phyloP scores from a whole-genome alignment of 2,797 vertebrate species.

The Notamacropus eugenii region DNA sequence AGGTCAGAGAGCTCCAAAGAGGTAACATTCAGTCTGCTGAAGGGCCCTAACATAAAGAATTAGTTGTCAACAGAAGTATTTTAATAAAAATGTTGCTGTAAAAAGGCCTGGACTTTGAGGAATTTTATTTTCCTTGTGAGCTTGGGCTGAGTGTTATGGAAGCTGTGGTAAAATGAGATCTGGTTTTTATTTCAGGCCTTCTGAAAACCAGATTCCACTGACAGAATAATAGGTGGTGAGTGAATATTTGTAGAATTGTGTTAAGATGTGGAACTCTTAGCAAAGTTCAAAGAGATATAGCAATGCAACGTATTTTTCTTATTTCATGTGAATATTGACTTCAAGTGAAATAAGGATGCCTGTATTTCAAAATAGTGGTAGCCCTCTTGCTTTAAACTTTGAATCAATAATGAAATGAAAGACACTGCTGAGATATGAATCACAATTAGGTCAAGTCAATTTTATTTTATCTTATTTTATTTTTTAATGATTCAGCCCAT shows the following conservation, averaged over 20 bases:
- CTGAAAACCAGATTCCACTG: slow-evolving; percentile 36
- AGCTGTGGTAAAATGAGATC: slow-evolving; percentile 34
- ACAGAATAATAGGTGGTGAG: slow-evolving; percentile 42
- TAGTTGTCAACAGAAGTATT: slow-evolving; percentile 17
- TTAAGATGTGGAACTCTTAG: slow-evolving; percentile 19
- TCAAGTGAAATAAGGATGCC: slow-evolving; percentile 23
- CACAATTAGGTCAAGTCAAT: neutral
- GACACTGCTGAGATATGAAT: slow-evolving; percentile 39
- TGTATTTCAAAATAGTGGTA: slow-evolving; percentile 44
- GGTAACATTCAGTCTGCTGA: neutral
- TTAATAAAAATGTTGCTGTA: slow-evolving; percentile 40
- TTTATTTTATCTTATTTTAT: slow-evolving; percentile 26
- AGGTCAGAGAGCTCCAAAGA: slow-evolving; percentile 46
- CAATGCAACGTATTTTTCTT: slow-evolving; percentile 42
- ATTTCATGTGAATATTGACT: slow-evolving; percentile 59
- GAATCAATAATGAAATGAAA: slow-evolving; percentile 39
- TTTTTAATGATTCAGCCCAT: neutral
- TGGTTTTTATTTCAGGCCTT: slow-evolving; percentile 40
- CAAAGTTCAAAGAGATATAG: slow-evolving; percentile 50
- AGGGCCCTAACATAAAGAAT: slow-evolving; percentile 22
- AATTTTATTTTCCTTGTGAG: slow-evolving; percentile 46
- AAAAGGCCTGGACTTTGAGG: slow-evolving; percentile 34
- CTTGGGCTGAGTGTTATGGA: slow-evolving; percentile 40
- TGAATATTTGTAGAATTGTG: neutral
- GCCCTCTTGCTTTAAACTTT: slow-evolving; percentile 34